Evolutionary conservation across 2,113 vertebrate species (phyloP).

Genomic region (Baryphthengus martii): DNA sequence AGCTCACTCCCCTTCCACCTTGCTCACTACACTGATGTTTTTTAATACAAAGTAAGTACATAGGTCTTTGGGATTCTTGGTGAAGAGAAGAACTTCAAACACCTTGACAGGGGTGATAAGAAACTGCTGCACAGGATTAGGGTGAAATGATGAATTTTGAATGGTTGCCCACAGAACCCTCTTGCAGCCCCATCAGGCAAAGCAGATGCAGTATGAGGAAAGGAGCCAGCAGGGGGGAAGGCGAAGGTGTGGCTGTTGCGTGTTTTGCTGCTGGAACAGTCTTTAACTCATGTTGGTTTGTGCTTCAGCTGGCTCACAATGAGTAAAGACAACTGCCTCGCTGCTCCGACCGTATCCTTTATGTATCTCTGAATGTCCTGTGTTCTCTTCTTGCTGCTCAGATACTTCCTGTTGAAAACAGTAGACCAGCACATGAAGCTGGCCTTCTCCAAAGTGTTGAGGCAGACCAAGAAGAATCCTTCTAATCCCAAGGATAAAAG

Average conservation of each 20-base stretch:
- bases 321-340: background rate
- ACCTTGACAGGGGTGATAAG: background rate
- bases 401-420: conserved; percentile 93
- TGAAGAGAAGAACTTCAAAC: background rate
- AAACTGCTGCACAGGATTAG: background rate
- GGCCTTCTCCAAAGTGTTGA: conserved; percentile 96
- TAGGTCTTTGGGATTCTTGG: background rate
- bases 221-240: background rate
- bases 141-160: background rate
- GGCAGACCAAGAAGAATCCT: conserved; percentile 98
- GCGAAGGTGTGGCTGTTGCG: background rate
- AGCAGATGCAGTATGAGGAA: background rate
- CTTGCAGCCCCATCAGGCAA: background rate
- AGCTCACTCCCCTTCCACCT: conserved; percentile 94
- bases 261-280: background rate
- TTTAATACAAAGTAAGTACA: conserved; percentile 98
- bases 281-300: background rate
- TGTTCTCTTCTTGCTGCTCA: conserved; percentile 61
- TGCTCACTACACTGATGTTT: conserved; percentile 98
- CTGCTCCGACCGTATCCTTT: background rate
- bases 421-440: conserved; percentile 98
- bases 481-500: conserved; percentile 96
- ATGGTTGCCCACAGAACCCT: background rate
- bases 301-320: background rate
- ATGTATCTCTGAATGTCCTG: background rate